Conservation (phyloP, 2,113 vertebrate species). For the Hydrolagus affinis region DNA sequence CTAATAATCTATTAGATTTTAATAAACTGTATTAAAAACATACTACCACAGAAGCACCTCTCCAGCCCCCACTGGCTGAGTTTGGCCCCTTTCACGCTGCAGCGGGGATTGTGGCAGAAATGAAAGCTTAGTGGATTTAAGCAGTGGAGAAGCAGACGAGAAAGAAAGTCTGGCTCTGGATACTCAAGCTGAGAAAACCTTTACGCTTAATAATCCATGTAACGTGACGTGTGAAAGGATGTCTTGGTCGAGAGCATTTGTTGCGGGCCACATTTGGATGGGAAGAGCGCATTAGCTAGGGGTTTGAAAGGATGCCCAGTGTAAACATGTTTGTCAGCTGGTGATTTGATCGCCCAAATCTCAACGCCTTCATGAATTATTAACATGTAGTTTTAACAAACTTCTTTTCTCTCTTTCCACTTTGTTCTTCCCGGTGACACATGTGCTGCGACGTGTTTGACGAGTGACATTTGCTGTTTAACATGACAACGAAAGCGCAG, state of each 20-base stretch:
- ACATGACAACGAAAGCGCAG: constrained; percentile 24
- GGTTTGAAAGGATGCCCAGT: constrained; percentile 25
- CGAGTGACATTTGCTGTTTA: constrained; percentile 27
- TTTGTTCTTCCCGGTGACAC: constrained; percentile 27
- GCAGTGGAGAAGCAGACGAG: neutral
- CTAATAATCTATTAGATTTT: no score
- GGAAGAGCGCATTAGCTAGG: neutral
- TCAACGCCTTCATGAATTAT: constrained; percentile 16
- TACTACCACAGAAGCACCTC: no score
- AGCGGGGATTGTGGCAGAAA: neutral
- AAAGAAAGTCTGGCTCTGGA: no score
- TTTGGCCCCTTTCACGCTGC: no score
- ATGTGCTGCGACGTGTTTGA: constrained; percentile 8
- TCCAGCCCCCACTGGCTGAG: no score
- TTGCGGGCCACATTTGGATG: constrained; percentile 2
- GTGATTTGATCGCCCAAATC: neutral
- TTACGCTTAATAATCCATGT: neutral
- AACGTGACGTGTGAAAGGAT: no score
- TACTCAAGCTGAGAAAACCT: neutral
- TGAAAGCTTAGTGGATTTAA: neutral
- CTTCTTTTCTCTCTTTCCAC: constrained; percentile 19
- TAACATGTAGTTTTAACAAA: neutral
- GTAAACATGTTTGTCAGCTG: constrained; percentile 26
- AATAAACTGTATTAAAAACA: no score
- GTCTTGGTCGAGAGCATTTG: neutral